A percentile compares a stretch with the other conserved stretches of the same genome.
Evolutionary conservation across 1,140 invertebrate genomes (phyloP).

Genomic region (Thaumetopoea pityocampa): DNA sequence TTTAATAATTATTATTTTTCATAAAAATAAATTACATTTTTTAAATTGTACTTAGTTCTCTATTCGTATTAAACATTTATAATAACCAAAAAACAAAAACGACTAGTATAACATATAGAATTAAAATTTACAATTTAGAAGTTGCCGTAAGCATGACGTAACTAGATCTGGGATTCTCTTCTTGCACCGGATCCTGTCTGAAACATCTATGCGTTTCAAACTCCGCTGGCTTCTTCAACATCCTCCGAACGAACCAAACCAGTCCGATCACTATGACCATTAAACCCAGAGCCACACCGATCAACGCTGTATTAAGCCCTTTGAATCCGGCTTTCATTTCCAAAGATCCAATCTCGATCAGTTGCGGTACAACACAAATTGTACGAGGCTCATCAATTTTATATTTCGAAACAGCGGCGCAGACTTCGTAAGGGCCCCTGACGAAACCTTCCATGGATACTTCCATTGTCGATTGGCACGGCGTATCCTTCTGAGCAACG

Average conservation of each 20-base stretch:
- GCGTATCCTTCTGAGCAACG: constrained; percentile 70
- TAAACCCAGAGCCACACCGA: constrained; percentile 73
- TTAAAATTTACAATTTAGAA: constrained; percentile 67
- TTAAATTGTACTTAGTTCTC: too few species aligned
- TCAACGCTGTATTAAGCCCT: constrained; percentile 71
- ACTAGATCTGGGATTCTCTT: constrained; percentile 71
- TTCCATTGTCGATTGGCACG: constrained; percentile 56
- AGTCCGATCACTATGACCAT: constrained; percentile 74
- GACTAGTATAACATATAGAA: constrained; percentile 6
- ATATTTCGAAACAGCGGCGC: constrained; percentile 64
- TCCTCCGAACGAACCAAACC: constrained; percentile 75
- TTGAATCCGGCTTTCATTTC: constrained; percentile 69
- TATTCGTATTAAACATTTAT: constrained; percentile 3
- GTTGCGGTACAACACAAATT: constrained; percentile 75
- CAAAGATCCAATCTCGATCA: constrained; percentile 52
- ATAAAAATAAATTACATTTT: too few species aligned
- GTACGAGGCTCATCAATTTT: constrained; percentile 59
- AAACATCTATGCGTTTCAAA: constrained; percentile 76
- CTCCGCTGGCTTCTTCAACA: constrained; percentile 73
- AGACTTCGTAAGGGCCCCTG: constrained; percentile 69
- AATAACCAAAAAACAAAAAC: constrained; percentile 10
- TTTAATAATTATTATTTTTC: too few species aligned
- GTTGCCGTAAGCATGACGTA: constrained; percentile 80
- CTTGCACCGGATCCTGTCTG: constrained; percentile 68
- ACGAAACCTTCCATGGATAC: constrained; percentile 72